Evolutionary conservation across 2,797 vertebrate genomes (phyloP), one percentile per base, ranked within the genome.

Genomic region (Acanthis flammea): DNA sequence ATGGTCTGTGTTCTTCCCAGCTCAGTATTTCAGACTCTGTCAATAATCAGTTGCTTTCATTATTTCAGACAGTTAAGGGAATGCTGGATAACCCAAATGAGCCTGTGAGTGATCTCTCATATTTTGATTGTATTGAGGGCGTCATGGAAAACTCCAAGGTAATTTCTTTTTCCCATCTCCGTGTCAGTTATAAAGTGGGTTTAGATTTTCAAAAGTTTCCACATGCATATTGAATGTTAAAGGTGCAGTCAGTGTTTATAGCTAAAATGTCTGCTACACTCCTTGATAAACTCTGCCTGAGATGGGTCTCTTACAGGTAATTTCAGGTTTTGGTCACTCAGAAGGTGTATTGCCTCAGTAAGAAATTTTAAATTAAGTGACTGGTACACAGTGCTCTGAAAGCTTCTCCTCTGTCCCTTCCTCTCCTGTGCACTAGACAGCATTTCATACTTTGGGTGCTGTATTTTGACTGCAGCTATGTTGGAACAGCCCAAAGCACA

Each of bases 101-200:
- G 93, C 99, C 99, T 4, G 99, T 99, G 86, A 99, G 97, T 5
- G 99, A 99, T 94, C 98, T 99, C 66, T 99, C 99, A 3, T 99
- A 99, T 96, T 99, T 99, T 78, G 99, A 99, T 96, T 99, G 99
- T 97, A 99, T 99, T 54, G 99, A 99, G 94, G 99, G 99, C 0
- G 99, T 99, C 87, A 99, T 99, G 99, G 99, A 99, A 96, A 99
- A 99, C 96, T 99, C 99, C 51, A 99, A 99, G 99, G 99, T 99
- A 98, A 88, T 86, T 77, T 54, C 33, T n/a, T 87, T 41, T 57
- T n/a, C 27, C 41, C 16, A 39, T 5, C 11, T 35, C 12, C 60
- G 11, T 53, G 16, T 39, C 45, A 50, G 3, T 30, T 90, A 25
- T 24, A 16, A 80, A 88, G 39, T 62, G 16, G 2, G 1, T 86